A percentile compares a stretch with the other conserved stretches of the same genome.
phyloP scores from a whole-genome alignment of 2,113 vertebrate species.

The Ornithorhynchus anatinus region DNA sequence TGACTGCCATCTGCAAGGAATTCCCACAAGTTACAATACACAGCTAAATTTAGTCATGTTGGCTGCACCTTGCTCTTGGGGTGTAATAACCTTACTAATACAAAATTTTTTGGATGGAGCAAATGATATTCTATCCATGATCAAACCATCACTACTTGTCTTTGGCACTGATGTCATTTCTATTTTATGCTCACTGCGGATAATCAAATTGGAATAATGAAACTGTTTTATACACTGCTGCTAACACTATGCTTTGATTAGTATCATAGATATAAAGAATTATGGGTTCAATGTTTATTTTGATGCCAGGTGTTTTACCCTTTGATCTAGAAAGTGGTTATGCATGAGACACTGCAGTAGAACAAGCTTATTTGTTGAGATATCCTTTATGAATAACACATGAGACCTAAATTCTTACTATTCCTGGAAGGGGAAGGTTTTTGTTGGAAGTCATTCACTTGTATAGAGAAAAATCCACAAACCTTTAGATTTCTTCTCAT shows the following conservation, averaged over 20 bases:
- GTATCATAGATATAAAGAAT: not conserved
- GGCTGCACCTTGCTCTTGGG: slow-evolving; percentile 34
- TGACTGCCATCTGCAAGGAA: slow-evolving; percentile 40
- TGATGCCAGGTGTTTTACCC: not conserved
- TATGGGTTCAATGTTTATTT: not conserved
- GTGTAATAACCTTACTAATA: slow-evolving; percentile 35
- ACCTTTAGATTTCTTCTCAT: not conserved
- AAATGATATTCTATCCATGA: slow-evolving; percentile 6
- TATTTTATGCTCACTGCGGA: not conserved
- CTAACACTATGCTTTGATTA: not conserved
- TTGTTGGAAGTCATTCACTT: not conserved
- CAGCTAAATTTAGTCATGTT: slow-evolving; percentile 38
- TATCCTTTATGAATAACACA: not conserved
- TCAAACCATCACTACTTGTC: not conserved
- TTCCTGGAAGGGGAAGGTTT: not conserved
- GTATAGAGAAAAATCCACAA: not conserved
- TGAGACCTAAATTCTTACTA: not conserved
- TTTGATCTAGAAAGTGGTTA: not conserved
- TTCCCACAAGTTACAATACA: slow-evolving; percentile 7
- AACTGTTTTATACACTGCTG: not conserved
- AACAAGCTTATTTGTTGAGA: not conserved
- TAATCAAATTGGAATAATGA: not conserved
- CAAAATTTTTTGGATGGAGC: not conserved
- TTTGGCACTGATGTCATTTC: not conserved
- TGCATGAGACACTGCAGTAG: not conserved